Evolutionary conservation across 1,140 invertebrate genomes (phyloP).

Genomic region (Conopomorpha cramerella): DNA sequence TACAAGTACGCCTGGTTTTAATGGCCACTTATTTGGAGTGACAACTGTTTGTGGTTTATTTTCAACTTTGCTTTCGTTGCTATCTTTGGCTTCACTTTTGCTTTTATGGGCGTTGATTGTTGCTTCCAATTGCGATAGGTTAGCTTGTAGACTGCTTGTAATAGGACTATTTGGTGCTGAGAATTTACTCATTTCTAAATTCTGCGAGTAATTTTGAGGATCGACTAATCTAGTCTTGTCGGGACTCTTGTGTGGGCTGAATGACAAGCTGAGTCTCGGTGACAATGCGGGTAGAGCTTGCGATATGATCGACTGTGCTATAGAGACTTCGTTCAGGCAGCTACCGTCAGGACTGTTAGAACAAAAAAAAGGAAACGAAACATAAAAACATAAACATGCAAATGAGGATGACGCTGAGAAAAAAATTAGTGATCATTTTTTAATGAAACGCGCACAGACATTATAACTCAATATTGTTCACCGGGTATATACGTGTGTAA

Average conservation of each 20-base stretch:
- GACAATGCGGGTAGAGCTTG: constrained; percentile 56
- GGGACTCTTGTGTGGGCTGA: constrained; percentile 41
- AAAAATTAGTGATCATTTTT: constrained; percentile 5
- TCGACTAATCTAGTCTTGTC: constrained; percentile 53
- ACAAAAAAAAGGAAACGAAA: constrained; percentile 30
- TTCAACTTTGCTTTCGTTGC: constrained; percentile 17
- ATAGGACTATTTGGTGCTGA: constrained; percentile 11
- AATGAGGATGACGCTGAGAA: constrained; percentile 10
- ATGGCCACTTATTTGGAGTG: constrained; percentile 76
- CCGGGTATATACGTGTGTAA: too few relatives aligned
- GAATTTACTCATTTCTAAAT: constrained; percentile 36
- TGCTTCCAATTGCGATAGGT: constrained; percentile 32
- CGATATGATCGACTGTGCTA: constrained; percentile 57
- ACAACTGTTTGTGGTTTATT: constrained; percentile 32
- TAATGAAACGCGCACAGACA: too few relatives aligned
- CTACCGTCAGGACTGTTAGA: constrained; percentile 50
- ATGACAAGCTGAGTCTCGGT: constrained; percentile 42
- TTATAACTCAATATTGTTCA: too few relatives aligned
- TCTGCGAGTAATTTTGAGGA: constrained; percentile 37
- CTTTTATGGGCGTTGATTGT: constrained; percentile 21
- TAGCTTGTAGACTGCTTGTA: constrained; percentile 35
- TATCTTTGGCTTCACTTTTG: constrained; percentile 19
- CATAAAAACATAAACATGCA: constrained; percentile 21
- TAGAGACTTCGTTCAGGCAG: constrained; percentile 55
- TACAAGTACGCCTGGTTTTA: constrained; percentile 84